These are phyloP conservation scores for Lepidurus apus DNA, from an alignment of 1,140 invertebrate species.

Conservation along the genomic window DNA sequence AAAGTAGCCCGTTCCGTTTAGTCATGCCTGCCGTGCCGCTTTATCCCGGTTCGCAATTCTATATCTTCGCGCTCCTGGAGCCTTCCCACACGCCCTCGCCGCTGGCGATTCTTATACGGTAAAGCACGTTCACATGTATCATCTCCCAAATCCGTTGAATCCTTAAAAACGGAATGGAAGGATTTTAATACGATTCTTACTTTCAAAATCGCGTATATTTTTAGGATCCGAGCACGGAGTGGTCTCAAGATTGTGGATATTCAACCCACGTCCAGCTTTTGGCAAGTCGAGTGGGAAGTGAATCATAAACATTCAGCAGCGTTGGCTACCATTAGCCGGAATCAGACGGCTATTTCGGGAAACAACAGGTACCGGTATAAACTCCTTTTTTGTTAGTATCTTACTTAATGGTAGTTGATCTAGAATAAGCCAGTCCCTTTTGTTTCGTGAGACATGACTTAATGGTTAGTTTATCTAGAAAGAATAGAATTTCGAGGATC, in stretches of 20 bases:
- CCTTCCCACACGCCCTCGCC: neutral
- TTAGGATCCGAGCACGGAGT: neutral
- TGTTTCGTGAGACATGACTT: neutral
- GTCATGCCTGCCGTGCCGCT: slow-evolving; percentile 32
- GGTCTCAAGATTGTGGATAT: slow-evolving; percentile 10
- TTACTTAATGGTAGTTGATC: neutral
- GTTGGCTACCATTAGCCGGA: neutral
- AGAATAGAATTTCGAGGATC: neutral
- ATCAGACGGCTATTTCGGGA: slow-evolving; percentile 8
- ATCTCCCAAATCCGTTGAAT: no score
- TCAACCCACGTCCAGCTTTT: slow-evolving; percentile 13
- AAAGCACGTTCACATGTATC: neutral
- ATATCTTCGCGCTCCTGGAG: slow-evolving; percentile 32
- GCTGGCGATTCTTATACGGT: neutral
- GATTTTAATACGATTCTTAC: no score
- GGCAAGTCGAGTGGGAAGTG: slow-evolving; percentile 13
- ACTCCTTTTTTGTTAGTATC: neutral
- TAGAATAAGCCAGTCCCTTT: no score
- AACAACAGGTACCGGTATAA: neutral
- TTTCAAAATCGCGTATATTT: neutral
- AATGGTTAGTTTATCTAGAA: neutral
- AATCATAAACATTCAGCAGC: slow-evolving; percentile 22
- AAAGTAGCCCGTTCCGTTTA: slow-evolving; percentile 27
- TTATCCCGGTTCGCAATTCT: slow-evolving; percentile 33
- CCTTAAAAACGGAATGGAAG: no score